These are phyloP conservation scores for Panopea generosa DNA, from an alignment of 2,888 invertebrate genomes.

Conservation along the genomic window DNA sequence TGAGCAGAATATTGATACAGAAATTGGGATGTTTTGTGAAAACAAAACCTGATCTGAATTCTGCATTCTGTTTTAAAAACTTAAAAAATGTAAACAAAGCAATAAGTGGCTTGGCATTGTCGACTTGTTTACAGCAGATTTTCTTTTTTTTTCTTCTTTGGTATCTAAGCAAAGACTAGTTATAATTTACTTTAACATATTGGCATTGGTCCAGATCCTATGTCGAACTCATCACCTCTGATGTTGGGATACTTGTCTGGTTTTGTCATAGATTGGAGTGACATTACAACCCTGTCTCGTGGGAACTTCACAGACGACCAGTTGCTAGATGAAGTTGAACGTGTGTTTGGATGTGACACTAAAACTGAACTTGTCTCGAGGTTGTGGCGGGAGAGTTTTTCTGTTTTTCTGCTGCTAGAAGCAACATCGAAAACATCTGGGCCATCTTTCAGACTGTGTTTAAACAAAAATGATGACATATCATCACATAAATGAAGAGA, in stretches of 20 bases:
- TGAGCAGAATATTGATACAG: too few species aligned
- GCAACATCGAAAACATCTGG: slow-evolving; percentile 47
- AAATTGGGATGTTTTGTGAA: too few species aligned
- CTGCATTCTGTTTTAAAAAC: too few species aligned
- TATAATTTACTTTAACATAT: too few species aligned
- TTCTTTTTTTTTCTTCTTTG: too few species aligned
- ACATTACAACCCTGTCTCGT: slow-evolving; percentile 67
- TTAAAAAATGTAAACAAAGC: too few species aligned
- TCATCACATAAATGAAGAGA: slow-evolving; percentile 79
- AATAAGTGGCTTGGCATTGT: too few species aligned
- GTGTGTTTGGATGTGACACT: slow-evolving; percentile 44
- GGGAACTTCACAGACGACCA: slow-evolving; percentile 69
- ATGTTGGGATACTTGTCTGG: slow-evolving; percentile 69
- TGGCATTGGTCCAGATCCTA: slow-evolving; percentile 46
- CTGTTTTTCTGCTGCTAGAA: slow-evolving; percentile 18
- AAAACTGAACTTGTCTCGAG: slow-evolving; percentile 36
- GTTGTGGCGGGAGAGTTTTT: slow-evolving; percentile 21
- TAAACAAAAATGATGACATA: slow-evolving; percentile 74
- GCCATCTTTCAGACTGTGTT: slow-evolving; percentile 67
- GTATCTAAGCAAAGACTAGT: too few species aligned
- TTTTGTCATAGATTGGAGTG: slow-evolving; percentile 66
- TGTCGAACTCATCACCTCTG: slow-evolving; percentile 65
- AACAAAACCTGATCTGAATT: too few species aligned
- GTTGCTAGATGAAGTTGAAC: slow-evolving; percentile 56
- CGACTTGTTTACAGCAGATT: too few species aligned